Evolutionary conservation across 2,113 vertebrate species (phyloP).

Genomic region (Antennarius striatus): DNA sequence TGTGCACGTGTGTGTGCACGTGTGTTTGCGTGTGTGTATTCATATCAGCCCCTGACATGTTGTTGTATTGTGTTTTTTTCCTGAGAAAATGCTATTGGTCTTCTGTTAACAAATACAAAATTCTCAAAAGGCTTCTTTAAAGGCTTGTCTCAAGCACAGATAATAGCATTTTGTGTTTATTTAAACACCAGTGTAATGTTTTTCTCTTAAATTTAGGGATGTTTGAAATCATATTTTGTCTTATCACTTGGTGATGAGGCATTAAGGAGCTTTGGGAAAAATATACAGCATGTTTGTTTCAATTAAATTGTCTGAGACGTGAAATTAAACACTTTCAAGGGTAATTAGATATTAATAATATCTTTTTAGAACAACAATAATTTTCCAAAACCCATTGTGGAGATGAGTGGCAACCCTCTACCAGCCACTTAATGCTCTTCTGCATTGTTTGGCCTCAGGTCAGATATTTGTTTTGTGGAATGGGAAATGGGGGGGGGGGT

Average conservation of each 20-base stretch:
- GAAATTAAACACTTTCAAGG: no score
- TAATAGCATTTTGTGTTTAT: background rate
- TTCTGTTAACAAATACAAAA: background rate
- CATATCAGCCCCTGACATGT: background rate
- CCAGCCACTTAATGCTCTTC: constrained; percentile 6
- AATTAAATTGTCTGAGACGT: no score
- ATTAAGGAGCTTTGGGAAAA: no score
- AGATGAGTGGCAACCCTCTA: background rate
- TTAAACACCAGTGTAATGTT: background rate
- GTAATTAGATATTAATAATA: no score
- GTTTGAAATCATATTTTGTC: no score
- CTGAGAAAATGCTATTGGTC: background rate
- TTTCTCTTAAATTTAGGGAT: background rate
- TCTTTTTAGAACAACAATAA: background rate
- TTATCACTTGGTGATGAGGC: no score
- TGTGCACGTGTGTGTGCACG: no score
- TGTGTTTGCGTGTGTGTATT: background rate
- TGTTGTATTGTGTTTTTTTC: constrained; percentile 9
- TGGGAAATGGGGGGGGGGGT: constrained; percentile 18
- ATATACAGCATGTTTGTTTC: no score
- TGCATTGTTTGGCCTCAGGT: constrained; percentile 7
- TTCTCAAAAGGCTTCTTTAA: background rate
- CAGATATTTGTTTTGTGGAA: constrained; percentile 14
- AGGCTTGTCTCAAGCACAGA: constrained; percentile 8
- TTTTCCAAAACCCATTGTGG: background rate